These are phyloP conservation scores for Micrastur ruficollis DNA, from an alignment of 2,797 vertebrate species.

Conservation along the genomic window DNA sequence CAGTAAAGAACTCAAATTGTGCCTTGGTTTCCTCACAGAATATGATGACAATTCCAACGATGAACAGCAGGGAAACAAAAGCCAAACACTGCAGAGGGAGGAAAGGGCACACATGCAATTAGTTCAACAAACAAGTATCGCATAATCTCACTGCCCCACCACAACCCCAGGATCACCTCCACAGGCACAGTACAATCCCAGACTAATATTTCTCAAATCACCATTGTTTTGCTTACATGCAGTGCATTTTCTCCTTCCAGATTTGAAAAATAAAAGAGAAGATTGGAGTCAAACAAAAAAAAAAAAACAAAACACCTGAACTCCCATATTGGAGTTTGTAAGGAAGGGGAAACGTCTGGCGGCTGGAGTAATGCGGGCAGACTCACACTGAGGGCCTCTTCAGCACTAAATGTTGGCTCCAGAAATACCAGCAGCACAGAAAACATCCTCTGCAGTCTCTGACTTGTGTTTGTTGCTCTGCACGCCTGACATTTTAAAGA, in stretches of 20 bases:
- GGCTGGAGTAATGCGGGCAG: not conserved
- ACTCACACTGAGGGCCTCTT: not conserved
- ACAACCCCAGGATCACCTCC: not conserved
- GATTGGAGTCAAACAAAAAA: not conserved
- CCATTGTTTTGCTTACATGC: not conserved
- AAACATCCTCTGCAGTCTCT: not conserved
- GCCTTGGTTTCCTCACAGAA: conserved; percentile 47
- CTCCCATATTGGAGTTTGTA: not conserved
- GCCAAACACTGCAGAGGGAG: conserved; percentile 33
- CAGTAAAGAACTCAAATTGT: conserved; percentile 18
- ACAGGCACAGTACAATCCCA: not conserved
- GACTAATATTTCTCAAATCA: not conserved
- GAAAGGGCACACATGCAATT: not conserved
- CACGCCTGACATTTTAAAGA: not conserved
- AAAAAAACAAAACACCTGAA: not conserved
- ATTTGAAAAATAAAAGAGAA: not conserved
- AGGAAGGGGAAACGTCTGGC: not conserved
- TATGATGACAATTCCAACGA: conserved; percentile 41
- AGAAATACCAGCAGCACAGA: not conserved
- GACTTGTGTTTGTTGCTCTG: not conserved
- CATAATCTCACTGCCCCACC: not conserved
- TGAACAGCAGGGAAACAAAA: conserved; percentile 54
- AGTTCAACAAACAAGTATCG: not conserved
- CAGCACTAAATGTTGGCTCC: not conserved
- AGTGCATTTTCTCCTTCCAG: not conserved